Percentiles rank a stretch among this genome's conserved stretches.
Conservation (phyloP, 2,797 vertebrate species). For the Molossus alvarezi region DNA sequence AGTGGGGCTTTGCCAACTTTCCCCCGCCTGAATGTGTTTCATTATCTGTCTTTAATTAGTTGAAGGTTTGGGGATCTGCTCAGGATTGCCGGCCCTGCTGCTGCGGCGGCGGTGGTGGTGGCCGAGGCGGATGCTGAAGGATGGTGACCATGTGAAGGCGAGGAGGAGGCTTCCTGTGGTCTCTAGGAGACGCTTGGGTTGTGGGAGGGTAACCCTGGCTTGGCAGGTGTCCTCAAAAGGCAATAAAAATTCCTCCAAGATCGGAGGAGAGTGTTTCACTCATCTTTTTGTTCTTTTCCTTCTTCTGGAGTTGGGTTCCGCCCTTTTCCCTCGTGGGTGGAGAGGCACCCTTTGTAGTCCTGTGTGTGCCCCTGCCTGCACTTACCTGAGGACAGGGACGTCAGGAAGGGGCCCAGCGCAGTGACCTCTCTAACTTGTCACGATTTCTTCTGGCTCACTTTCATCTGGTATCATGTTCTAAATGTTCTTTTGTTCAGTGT, state of each 20-base stretch:
- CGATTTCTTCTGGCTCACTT: background rate
- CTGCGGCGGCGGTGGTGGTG: background rate
- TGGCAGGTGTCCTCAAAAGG: background rate
- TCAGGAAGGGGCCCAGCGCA: background rate
- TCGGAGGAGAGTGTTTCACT: background rate
- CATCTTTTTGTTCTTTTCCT: background rate
- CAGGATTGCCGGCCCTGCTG: conserved; percentile 84
- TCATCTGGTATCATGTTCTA: background rate
- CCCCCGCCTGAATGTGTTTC: conserved; percentile 95
- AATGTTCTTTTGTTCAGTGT: background rate
- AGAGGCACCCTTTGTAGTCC: accelerated
- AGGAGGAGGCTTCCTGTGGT: conserved; percentile 13
- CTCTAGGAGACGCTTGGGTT: background rate
- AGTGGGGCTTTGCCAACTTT: conserved; percentile 94
- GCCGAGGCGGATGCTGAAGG: background rate
- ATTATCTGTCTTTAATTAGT: conserved; percentile 95
- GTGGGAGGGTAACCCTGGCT: background rate
- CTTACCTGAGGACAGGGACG: background rate
- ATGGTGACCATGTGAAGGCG: background rate
- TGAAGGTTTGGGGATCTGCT: conserved; percentile 91
- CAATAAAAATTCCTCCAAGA: background rate
- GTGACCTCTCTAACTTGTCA: background rate
- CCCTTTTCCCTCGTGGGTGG: accelerated
- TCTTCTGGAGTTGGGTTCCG: background rate
- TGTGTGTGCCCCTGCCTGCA: accelerated